Conservation (phyloP, 2,113 vertebrate species). For the Amia ocellicauda region DNA sequence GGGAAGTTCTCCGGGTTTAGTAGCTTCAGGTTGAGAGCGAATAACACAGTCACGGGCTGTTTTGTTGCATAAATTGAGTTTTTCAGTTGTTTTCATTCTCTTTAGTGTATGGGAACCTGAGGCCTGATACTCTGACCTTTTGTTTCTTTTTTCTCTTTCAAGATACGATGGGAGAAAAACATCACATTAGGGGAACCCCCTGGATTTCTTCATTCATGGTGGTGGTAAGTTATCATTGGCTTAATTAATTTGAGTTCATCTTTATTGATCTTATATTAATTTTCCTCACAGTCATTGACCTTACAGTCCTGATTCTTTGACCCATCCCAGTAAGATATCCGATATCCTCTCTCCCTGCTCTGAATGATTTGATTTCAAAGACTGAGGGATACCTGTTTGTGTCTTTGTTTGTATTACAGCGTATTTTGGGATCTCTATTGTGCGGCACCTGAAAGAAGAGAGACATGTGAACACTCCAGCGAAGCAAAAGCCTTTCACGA, state of each 20-base stretch:
- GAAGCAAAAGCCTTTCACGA: slow-evolving; percentile 88
- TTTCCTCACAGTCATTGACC: background rate
- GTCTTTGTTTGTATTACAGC: slow-evolving; percentile 52
- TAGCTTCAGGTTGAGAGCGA: too few species aligned
- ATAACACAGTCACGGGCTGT: background rate
- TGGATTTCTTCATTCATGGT: slow-evolving; percentile 98
- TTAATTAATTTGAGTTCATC: background rate
- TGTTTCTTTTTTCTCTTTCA: slow-evolving; percentile 43
- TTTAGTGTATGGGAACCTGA: too few species aligned
- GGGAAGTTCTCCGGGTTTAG: too few species aligned
- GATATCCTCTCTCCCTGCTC: too few species aligned
- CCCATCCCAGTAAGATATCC: slow-evolving; percentile 21
- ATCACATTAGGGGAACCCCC: slow-evolving; percentile 97
- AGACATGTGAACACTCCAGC: slow-evolving; percentile 85
- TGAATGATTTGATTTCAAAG: too few species aligned
- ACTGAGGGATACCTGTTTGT: background rate
- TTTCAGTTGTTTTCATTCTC: too few species aligned
- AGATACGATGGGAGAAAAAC: slow-evolving; percentile 99
- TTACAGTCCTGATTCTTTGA: slow-evolving; percentile 19
- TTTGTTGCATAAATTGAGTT: background rate
- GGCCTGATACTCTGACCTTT: too few species aligned
- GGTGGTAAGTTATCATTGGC: slow-evolving; percentile 79
- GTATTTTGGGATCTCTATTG: slow-evolving; percentile 89
- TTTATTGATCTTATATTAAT: background rate
- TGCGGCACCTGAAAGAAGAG: slow-evolving; percentile 81